These are phyloP conservation scores for Lophochroa leadbeateri DNA, from an alignment of 2,113 vertebrate species.

Conservation along the genomic window DNA sequence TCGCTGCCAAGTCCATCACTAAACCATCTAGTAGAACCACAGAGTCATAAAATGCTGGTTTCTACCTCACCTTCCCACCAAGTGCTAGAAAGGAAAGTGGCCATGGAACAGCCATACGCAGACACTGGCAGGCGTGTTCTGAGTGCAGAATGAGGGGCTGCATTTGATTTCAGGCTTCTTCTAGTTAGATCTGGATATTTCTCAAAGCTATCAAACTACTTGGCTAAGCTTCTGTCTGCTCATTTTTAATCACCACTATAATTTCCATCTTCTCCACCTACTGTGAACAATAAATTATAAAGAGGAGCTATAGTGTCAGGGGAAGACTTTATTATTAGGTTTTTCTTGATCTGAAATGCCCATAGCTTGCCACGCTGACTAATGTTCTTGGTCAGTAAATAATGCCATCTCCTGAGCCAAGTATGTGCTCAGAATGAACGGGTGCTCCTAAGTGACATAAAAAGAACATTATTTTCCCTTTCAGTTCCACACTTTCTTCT, in stretches of 20 bases:
- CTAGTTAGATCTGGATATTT: background rate
- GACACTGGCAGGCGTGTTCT: accelerated
- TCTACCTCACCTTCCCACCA: background rate
- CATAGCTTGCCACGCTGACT: background rate
- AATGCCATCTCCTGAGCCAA: slow-evolving; percentile 11
- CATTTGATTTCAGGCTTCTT: background rate
- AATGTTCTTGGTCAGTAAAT: slow-evolving; percentile 41
- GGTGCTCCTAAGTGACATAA: background rate
- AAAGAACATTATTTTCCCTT: background rate
- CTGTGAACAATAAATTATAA: slow-evolving; percentile 16
- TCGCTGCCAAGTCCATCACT: background rate
- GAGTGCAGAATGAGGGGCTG: background rate
- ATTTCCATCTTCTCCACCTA: slow-evolving; percentile 42
- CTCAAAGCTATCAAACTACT: background rate
- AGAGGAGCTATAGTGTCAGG: background rate
- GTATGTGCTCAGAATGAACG: background rate
- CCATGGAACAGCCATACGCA: background rate
- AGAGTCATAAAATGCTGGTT: background rate
- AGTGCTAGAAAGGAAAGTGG: background rate
- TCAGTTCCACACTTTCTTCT: background rate
- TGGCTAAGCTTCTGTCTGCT: background rate
- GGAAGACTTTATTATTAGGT: background rate
- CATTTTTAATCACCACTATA: background rate
- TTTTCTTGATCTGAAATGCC: background rate
- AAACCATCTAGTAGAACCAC: background rate